Conservation (phyloP, 2,888 invertebrate species). For the Chironomus riparius region DNA sequence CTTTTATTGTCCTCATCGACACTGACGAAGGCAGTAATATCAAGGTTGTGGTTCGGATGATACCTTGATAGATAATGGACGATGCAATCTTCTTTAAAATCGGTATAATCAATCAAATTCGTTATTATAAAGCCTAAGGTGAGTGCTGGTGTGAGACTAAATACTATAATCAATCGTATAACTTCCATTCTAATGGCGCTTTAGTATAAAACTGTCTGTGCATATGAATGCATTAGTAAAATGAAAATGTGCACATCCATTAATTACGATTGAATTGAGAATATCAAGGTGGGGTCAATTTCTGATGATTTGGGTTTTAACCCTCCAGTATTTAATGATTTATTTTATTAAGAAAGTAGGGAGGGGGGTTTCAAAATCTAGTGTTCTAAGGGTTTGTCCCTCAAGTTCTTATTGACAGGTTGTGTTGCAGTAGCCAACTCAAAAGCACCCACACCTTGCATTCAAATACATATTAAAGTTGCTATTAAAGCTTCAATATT, state of each 20-base stretch:
- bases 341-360: no score
- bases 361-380: no score
- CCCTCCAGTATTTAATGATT: no score
- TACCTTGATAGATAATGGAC: neutral
- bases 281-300: no score
- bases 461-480: no score
- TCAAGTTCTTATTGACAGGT: no score
- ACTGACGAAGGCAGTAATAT: neutral
- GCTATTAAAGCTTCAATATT: no score
- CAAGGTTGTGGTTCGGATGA: no score
- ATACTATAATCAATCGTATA: neutral
- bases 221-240: neutral
- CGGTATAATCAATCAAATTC: neutral
- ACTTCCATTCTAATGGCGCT: neutral
- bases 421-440: no score
- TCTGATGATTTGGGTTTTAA: no score
- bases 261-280: neutral
- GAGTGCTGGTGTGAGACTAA: neutral
- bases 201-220: neutral
- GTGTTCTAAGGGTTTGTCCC: no score
- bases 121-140: neutral
- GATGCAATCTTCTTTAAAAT: neutral
- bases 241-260: neutral
- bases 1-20: neutral
- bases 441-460: no score